Evolutionary conservation across 1,140 invertebrate genomes (phyloP).

Genomic region (Drosophila bocqueti): DNA sequence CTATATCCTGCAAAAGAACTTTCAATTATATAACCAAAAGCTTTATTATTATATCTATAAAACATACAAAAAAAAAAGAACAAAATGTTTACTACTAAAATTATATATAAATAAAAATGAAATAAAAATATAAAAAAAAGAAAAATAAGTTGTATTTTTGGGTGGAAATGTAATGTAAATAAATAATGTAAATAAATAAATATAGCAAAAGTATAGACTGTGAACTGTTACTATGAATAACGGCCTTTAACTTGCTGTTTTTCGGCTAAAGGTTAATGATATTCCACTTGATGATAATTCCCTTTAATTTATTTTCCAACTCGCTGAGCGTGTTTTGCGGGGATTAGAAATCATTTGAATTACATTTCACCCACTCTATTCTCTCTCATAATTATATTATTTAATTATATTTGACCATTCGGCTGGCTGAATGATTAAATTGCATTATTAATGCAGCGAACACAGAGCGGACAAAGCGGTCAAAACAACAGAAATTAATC

Average conservation of each 20-base stretch:
- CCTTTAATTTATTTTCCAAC: constrained; percentile 1
- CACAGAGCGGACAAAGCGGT: neutral
- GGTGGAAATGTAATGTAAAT: too few species aligned
- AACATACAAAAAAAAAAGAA: constrained; percentile 1
- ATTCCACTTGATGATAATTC: neutral
- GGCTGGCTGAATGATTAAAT: constrained; percentile 21
- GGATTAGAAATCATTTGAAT: constrained; percentile 16
- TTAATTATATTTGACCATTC: constrained; percentile 28
- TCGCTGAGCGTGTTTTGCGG: neutral
- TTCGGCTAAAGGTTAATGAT: neutral
- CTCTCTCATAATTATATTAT: constrained; percentile 23
- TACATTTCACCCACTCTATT: neutral
- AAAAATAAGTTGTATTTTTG: too few species aligned
- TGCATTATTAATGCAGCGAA: constrained; percentile 26
- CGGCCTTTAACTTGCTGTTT: neutral
- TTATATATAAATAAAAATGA: neutral
- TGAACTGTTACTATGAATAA: too few species aligned
- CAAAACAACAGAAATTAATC: constrained; percentile 15
- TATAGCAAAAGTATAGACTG: too few species aligned
- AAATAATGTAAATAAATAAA: too few species aligned
- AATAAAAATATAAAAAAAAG: too few species aligned
- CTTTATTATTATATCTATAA: constrained; percentile 11
- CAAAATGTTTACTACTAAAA: neutral
- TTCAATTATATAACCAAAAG: neutral
- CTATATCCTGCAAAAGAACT: neutral